Evolutionary conservation across 2,113 vertebrate species (phyloP).

Genomic region (Neotragus pygmaeus): DNA sequence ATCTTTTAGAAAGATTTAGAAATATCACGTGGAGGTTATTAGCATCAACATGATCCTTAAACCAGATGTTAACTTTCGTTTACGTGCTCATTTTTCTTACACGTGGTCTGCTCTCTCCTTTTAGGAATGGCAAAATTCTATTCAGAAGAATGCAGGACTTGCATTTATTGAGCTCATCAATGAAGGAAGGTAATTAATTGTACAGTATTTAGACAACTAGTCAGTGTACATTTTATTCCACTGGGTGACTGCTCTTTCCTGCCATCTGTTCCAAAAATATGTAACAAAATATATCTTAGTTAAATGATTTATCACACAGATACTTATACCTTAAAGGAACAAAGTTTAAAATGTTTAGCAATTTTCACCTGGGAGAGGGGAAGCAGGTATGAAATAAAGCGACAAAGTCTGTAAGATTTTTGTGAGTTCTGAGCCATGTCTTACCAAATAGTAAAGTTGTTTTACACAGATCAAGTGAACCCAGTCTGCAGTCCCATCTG

Average conservation of each 20-base stretch:
- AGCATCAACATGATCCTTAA: not conserved
- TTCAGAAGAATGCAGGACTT: conserved; percentile 98
- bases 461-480: conserved; percentile 77
- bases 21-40: not conserved
- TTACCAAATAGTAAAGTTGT: conserved; percentile 72
- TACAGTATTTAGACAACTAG: conserved; percentile 69
- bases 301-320: conserved; percentile 43
- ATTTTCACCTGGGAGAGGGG: conserved; percentile 22
- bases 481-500: conserved; percentile 90
- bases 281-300: conserved; percentile 55
- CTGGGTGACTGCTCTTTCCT: conserved; percentile 60
- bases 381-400: not conserved
- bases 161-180: conserved; percentile 99
- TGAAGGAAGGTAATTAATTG: conserved; percentile 94
- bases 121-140: conserved; percentile 99
- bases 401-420: conserved; percentile 40
- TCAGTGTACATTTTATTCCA: conserved; percentile 71
- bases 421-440: conserved; percentile 69
- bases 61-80: not conserved
- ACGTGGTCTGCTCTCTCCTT: conserved; percentile 76
- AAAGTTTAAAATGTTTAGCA: conserved; percentile 45
- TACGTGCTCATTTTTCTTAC: conserved; percentile 21
- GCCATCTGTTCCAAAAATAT: conserved; percentile 75
- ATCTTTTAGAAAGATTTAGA: not conserved
- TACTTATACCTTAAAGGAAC: conserved; percentile 42